Percentiles rank a stretch among this genome's conserved stretches.
phyloP scores from a whole-genome alignment of 2,113 vertebrate species.

The Vulpes ferrilata region DNA sequence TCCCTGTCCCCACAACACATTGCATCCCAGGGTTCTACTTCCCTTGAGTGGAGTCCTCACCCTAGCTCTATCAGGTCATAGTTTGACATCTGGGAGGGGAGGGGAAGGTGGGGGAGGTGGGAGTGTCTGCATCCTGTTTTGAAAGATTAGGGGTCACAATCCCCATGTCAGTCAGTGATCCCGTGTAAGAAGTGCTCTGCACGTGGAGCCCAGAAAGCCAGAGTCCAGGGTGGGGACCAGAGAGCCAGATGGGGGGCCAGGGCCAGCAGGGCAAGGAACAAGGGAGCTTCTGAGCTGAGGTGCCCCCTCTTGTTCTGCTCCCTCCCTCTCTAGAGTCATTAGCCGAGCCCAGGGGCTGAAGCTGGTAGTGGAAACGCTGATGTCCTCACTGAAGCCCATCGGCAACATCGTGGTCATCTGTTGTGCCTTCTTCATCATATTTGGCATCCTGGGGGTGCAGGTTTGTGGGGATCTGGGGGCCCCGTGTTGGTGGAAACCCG shows the following conservation, averaged over 20 bases:
- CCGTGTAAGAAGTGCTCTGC: neutral
- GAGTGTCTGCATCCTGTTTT: neutral
- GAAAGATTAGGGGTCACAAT: neutral
- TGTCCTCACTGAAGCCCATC: slow-evolving; percentile 99
- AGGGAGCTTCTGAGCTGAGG: neutral
- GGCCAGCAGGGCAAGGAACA: neutral
- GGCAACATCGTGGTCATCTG: slow-evolving; percentile 99
- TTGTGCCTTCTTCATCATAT: slow-evolving; percentile 99
- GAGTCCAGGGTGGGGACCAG: neutral
- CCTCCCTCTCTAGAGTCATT: slow-evolving; percentile 91
- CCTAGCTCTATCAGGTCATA: neutral
- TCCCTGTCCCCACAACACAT: neutral
- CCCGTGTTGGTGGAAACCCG: neutral
- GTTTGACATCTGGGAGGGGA: neutral
- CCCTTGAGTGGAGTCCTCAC: neutral
- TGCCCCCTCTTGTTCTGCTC: neutral
- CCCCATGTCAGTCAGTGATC: neutral
- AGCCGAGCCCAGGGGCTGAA: slow-evolving; percentile 98
- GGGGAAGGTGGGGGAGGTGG: neutral
- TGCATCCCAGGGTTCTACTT: neutral
- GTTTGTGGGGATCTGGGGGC: slow-evolving; percentile 85
- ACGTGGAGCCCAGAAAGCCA: neutral
- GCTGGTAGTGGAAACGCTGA: slow-evolving; percentile 98
- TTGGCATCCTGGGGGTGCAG: slow-evolving; percentile 99
- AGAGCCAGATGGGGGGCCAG: neutral